A percentile compares a stretch with the other conserved stretches of the same genome.
These are phyloP conservation scores for Trachelus iudaicus DNA, from an alignment of 2,888 invertebrate species.

Conservation along the genomic window DNA sequence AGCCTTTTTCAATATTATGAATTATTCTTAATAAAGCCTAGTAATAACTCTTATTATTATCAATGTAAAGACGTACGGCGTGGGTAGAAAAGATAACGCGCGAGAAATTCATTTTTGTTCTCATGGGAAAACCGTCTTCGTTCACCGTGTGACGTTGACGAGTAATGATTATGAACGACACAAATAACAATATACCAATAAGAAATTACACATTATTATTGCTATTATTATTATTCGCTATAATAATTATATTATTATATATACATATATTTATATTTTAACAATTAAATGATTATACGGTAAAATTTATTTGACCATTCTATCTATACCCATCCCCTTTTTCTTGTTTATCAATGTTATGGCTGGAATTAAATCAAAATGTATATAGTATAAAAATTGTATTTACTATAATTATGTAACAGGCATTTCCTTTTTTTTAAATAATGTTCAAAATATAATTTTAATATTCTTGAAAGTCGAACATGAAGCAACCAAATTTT, in stretches of 20 bases:
- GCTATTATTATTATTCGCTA: constrained; percentile 48
- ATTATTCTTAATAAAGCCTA: constrained; percentile 30
- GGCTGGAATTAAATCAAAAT: too few relatives aligned
- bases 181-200: constrained; percentile 42
- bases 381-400: too few relatives aligned
- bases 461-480: too few relatives aligned
- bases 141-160: constrained; percentile 18
- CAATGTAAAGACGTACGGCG: constrained; percentile 24
- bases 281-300: constrained; percentile 59
- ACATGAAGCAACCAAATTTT: too few relatives aligned
- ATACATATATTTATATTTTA: constrained; percentile 62
- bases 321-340: too few relatives aligned
- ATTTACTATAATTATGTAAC: too few relatives aligned
- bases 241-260: constrained; percentile 41
- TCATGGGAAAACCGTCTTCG: neutral
- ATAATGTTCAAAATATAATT: too few relatives aligned
- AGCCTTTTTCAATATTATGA: constrained; percentile 19
- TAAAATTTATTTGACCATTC: constrained; percentile 20
- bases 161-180: constrained; percentile 20
- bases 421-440: too few relatives aligned
- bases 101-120: constrained; percentile 8
- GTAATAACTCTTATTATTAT: constrained; percentile 30
- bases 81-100: constrained; percentile 11
- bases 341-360: too few relatives aligned
- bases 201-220: constrained; percentile 40